Base-by-base conservation (phyloP, 2,113 vertebrate species). In the Vidua macroura region DNA sequence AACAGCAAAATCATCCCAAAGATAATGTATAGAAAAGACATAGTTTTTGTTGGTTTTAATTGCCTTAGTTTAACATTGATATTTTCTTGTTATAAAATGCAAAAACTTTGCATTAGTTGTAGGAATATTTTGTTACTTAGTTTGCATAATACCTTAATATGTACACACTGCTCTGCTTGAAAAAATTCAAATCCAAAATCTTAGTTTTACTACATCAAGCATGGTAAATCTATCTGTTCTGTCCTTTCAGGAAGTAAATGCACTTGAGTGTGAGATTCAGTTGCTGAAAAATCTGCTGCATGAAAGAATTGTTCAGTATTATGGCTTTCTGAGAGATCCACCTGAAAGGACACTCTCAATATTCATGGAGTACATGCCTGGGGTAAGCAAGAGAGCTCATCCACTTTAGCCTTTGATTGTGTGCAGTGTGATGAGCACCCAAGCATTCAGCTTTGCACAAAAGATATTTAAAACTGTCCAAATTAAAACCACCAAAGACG, bases 301-400 rank as follows among this genome's bases (percentile, higher is more conserved):
- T 55, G 99, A 99, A 92, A 98, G 99, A 78, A 99, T 99, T 84
- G 99, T 99, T 93, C 99, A 99, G 96, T 99, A 99, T 98, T 99
- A 99, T 2, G 99, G 99, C 91, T 99, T 99, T 74, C 96, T 99
- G 96, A 98, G 99, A 67, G 99, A 99, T 96, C 96, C 98, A 2
- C 98, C 98, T 30, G 99, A 99, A 97, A 98, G 98, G 79, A 99
- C 99, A 0, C 99, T 99, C 46, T 99, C 99, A 59, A 99, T 99
- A 97, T 99, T 99, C 95, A 99, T 99, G 99, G 99, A 99, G 95
- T 98, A 99, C 96, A 99, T 99, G 99, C 99, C 99, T 35, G 99
- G 99, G 97, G 99, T 99, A 97, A 99, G 97, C 52, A 62, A 74
- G 48, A 78, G 43, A 28, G 43, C 20, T 70, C 5, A 6, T 59